Conservation (phyloP, 1,140 invertebrate species). For the Heliconius nattereri region DNA sequence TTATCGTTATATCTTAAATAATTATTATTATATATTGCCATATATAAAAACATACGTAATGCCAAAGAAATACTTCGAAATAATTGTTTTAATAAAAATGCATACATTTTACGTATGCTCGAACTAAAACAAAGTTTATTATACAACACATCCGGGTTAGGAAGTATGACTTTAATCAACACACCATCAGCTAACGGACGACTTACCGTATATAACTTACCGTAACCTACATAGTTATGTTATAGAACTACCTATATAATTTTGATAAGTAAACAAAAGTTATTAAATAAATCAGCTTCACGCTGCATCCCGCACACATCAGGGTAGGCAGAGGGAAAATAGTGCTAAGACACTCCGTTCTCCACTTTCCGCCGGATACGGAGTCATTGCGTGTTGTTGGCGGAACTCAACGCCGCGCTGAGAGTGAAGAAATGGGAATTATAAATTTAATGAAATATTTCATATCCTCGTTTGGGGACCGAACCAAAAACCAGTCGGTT, state of each 20-base stretch:
- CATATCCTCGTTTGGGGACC: too few relatives aligned
- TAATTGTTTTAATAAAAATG: not conserved
- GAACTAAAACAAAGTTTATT: slow-evolving; percentile 13
- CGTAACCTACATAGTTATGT: slow-evolving; percentile 15
- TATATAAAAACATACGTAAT: not conserved
- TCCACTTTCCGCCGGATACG: too few relatives aligned
- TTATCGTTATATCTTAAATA: too few relatives aligned
- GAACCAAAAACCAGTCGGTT: too few relatives aligned
- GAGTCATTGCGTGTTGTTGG: too few relatives aligned
- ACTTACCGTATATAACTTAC: slow-evolving; percentile 14
- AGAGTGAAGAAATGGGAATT: too few relatives aligned
- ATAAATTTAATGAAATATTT: too few relatives aligned
- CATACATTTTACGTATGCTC: not conserved
- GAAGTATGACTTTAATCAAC: slow-evolving; percentile 24
- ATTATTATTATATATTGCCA: too few relatives aligned
- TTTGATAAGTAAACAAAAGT: too few relatives aligned
- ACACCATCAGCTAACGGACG: slow-evolving; percentile 11
- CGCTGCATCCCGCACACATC: not conserved
- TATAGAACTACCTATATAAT: too few relatives aligned
- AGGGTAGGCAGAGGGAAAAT: not conserved
- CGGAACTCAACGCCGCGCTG: too few relatives aligned
- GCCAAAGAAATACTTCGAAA: not conserved
- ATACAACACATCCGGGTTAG: slow-evolving; percentile 12
- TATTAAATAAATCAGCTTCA: not conserved
- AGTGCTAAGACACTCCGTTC: not conserved